These are phyloP conservation scores for Panulirus ornatus DNA, from an alignment of 1,140 invertebrate species.

Conservation along the genomic window DNA sequence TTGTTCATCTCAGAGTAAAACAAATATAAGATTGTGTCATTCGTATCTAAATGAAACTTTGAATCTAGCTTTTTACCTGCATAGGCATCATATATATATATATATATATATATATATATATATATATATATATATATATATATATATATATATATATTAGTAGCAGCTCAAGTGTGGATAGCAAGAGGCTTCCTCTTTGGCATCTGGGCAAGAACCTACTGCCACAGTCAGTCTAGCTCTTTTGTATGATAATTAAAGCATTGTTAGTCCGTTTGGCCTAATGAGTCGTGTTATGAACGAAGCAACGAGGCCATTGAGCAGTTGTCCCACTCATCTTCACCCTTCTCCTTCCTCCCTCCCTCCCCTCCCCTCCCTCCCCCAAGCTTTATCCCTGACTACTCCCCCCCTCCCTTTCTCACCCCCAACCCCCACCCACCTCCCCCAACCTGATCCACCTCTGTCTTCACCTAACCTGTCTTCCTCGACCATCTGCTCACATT, in stretches of 20 bases:
- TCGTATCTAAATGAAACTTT: background rate
- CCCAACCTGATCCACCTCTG: background rate
- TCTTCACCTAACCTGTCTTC: background rate
- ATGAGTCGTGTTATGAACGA: slow-evolving; percentile 42
- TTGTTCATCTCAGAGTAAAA: no score
- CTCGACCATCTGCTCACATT: background rate
- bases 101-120: background rate
- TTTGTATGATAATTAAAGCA: slow-evolving; percentile 65
- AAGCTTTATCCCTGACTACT: no score
- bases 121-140: no score
- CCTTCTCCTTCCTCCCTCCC: background rate
- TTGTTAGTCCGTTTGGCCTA: slow-evolving; percentile 52
- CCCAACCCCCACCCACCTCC: background rate
- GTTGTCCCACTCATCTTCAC: background rate
- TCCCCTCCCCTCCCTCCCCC: background rate
- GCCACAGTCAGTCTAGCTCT: background rate
- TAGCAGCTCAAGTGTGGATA: no score
- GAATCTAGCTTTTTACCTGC: background rate
- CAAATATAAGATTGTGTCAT: no score
- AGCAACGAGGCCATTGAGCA: slow-evolving; percentile 13
- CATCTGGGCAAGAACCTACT: no score
- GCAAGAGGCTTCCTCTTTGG: no score
- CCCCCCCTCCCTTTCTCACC: background rate
- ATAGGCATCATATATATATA: background rate
- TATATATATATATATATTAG: no score